Evolutionary conservation across 1,140 invertebrate species (phyloP), one percentile per base, ranked within the genome.

Genomic region (Macrosteles quadrilineatus): DNA sequence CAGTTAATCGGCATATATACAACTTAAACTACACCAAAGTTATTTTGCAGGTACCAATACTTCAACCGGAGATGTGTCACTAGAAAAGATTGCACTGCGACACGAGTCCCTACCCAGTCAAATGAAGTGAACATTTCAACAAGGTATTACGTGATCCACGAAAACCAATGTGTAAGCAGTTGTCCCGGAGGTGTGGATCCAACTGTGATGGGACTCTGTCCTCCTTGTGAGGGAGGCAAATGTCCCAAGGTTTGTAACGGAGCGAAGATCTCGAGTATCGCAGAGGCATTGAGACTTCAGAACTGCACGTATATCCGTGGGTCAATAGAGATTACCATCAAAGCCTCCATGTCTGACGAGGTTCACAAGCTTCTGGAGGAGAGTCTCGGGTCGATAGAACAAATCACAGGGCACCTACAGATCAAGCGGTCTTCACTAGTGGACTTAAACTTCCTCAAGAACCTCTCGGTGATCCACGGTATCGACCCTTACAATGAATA

Each of bases 401-500:
- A 90, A 73, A 95, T 98, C 31, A 81, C 84, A 30, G 90, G 90
- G 0, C 91, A 86, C 72, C 79, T 98, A 25, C 91, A 92, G 75
- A 85, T 98, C 1, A 85, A 88, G 4, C 86, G 94, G 0, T 93
- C 93, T 4, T 88, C 91, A 0, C 78, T 98, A 0, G 84, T 90
- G 4, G 93, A 93, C 0, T 80, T 98, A 17, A 88, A 91, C 77
- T 98, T 98, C 80, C 84, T 99, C 17, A 90, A 89, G 76, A 93
- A 86, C 71, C 82, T 98, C 1, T 80, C 82, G 40, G 77, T 82
- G 14, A 96, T 97, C 69, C 81, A 82, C 0, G 92, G 92, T 3
- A 77, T 84, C 2, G 69, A 75, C n/a, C n/a, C 17, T 1, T 12
- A 40, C 3, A 40, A 64, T 3, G 67, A 72, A 71, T 87, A 85